A percentile compares a stretch with the other conserved stretches of the same genome.
phyloP scores from a whole-genome alignment of 2,113 vertebrate genomes.

The Lophotis ruficrista region DNA sequence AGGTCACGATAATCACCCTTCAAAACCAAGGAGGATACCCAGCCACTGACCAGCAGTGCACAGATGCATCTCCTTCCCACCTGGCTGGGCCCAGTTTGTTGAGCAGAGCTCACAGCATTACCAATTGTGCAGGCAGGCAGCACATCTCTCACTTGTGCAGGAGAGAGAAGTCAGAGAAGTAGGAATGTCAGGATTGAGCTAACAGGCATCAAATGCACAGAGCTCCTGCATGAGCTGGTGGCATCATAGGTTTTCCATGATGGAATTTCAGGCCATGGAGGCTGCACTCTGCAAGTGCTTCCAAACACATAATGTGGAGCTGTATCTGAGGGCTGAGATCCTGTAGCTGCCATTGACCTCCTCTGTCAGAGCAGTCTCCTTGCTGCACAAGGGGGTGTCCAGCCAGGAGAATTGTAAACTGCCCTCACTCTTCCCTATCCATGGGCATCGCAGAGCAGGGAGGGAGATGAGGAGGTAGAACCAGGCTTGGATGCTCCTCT shows the following conservation, averaged over 20 bases:
- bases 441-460: not conserved
- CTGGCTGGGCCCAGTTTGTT: not conserved
- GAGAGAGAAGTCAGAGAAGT: not conserved
- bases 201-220: not conserved
- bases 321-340: not conserved
- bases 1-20: not conserved
- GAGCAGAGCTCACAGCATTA: not conserved
- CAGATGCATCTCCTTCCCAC: not conserved
- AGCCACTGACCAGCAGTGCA: not conserved
- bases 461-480: not conserved
- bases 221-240: not conserved
- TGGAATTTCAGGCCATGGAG: not conserved
- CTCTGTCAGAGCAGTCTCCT: not conserved
- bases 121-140: not conserved
- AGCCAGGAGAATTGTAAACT: not conserved
- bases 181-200: not conserved
- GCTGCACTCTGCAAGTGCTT: not conserved
- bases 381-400: not conserved
- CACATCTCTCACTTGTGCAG: fast-evolving
- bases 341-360: fast-evolving
- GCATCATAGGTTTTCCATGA: not conserved
- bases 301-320: fast-evolving
- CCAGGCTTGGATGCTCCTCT: not conserved
- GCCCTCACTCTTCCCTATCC: not conserved
- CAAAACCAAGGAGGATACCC: not conserved